Percentiles rank a stretch among this genome's conserved stretches.
These are phyloP conservation scores for Cercopithecus neglectus DNA, from an alignment of 2,797 vertebrate species.

Conservation along the genomic window DNA sequence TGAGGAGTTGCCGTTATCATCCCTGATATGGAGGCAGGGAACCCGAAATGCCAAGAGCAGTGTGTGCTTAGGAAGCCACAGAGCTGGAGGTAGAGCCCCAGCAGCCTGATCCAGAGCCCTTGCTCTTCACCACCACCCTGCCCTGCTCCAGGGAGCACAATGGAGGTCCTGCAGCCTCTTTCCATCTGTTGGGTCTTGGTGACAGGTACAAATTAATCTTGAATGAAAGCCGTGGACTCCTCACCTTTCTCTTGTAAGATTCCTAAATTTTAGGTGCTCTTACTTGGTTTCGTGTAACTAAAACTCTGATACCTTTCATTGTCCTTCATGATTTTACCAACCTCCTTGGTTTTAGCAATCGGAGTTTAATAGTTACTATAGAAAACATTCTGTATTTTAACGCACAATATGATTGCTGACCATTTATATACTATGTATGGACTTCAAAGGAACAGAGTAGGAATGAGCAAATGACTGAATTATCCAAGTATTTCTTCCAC, in stretches of 20 bases:
- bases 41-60: neutral
- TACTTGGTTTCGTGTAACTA: neutral
- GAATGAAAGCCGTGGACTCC: neutral
- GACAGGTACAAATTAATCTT: neutral
- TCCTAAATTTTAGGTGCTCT: neutral
- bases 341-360: neutral
- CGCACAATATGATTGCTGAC: neutral
- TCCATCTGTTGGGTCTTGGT: accelerated
- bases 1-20: neutral
- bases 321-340: neutral
- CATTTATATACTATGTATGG: neutral
- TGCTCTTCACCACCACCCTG: neutral
- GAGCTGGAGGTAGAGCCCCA: accelerated
- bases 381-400: neutral
- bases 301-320: neutral
- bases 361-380: neutral
- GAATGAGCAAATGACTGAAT: neutral
- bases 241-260: neutral
- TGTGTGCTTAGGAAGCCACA: neutral
- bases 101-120: neutral
- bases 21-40: neutral
- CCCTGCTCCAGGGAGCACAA: neutral
- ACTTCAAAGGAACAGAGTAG: neutral
- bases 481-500: neutral
- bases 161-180: neutral